These are phyloP conservation scores for Onthophagus sagittarius DNA, from an alignment of 2,888 invertebrate genomes.

Conservation along the genomic window DNA sequence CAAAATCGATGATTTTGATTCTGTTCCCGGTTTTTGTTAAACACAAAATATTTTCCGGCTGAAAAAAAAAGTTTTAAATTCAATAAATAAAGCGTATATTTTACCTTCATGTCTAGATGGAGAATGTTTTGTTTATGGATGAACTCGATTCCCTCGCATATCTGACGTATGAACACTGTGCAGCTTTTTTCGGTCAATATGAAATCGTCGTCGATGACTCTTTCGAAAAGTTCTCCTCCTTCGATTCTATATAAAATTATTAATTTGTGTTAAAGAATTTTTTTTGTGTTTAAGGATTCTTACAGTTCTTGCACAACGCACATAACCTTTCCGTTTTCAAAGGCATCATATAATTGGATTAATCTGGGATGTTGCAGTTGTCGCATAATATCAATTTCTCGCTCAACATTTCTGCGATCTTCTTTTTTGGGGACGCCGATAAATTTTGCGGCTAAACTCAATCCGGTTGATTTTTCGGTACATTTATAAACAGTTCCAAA, in stretches of 20 bases:
- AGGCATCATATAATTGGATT: slow-evolving; percentile 96
- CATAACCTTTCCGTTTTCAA: slow-evolving; percentile 90
- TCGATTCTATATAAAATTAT: slow-evolving; percentile 69
- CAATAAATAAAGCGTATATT: slow-evolving; percentile 6
- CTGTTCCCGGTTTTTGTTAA: slow-evolving; percentile 94
- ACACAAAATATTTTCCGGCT: slow-evolving; percentile 98
- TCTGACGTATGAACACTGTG: slow-evolving; percentile 94
- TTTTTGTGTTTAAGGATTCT: neutral
- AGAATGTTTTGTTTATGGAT: slow-evolving; percentile 94
- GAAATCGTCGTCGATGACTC: slow-evolving; percentile 98
- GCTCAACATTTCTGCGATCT: slow-evolving; percentile 85
- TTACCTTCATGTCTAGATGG: slow-evolving; percentile 95
- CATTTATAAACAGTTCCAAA: slow-evolving; percentile 96
- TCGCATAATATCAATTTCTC: slow-evolving; percentile 97
- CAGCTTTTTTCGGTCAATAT: slow-evolving; percentile 94
- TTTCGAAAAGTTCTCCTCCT: slow-evolving; percentile 97
- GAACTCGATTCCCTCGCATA: slow-evolving; percentile 96
- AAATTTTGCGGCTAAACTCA: slow-evolving; percentile 89
- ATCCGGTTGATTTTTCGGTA: slow-evolving; percentile 74
- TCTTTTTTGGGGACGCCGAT: slow-evolving; percentile 81
- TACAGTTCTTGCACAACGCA: slow-evolving; percentile 97
- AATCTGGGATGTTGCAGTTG: slow-evolving; percentile 90
- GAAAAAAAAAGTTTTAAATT: slow-evolving; percentile 36
- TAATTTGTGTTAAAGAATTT: neutral
- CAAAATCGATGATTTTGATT: slow-evolving; percentile 98